A percentile compares a stretch with the other conserved stretches of the same genome.
Conservation (phyloP, 2,888 invertebrate genomes). For the Rhagonycha fulva region DNA sequence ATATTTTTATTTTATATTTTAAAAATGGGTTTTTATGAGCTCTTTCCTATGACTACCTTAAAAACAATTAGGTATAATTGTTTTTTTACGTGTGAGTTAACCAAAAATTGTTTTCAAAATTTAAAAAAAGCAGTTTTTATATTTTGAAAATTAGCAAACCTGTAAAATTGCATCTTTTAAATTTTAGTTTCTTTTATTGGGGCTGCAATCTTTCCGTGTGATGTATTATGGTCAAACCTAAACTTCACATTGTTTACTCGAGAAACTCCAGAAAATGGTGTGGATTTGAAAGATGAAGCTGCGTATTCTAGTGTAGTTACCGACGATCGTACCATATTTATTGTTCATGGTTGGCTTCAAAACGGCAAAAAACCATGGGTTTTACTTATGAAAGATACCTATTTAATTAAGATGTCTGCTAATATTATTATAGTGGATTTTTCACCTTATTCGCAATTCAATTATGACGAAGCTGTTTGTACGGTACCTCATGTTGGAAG, state of each 20-base stretch:
- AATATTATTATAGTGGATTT: conserved; percentile 6
- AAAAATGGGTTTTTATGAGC: no score
- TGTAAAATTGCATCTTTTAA: no score
- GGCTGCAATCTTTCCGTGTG: no score
- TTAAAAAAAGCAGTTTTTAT: no score
- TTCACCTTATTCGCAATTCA: neutral
- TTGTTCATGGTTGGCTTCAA: conserved; percentile 17
- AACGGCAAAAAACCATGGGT: neutral
- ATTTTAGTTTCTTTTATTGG: no score
- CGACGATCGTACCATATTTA: neutral
- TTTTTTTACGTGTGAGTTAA: no score
- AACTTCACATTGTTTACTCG: neutral
- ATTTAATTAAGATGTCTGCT: neutral
- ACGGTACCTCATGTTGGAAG: neutral
- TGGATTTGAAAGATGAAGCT: neutral
- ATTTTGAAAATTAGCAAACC: no score
- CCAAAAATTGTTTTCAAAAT: no score
- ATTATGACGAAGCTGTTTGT: neutral
- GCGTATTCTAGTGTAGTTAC: neutral
- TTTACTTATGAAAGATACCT: neutral
- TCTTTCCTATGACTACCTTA: no score
- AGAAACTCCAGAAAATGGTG: neutral
- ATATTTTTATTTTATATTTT: no score
- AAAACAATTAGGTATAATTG: no score
- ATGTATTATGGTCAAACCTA: neutral